phyloP scores from a whole-genome alignment of 2,113 vertebrate genomes.

The Oxyruncus cristatus region DNA sequence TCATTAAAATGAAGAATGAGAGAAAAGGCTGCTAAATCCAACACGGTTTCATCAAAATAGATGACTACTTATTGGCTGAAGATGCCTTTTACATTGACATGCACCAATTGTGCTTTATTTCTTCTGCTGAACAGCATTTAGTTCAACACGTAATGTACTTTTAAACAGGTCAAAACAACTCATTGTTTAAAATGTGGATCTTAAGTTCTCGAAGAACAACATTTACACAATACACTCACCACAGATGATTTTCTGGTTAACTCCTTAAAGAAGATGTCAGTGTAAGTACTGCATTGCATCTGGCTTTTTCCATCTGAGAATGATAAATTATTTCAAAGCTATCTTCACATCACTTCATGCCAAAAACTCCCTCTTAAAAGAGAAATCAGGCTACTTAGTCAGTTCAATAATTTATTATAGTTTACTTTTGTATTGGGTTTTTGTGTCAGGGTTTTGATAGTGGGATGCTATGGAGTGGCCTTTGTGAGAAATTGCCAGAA shows the following conservation, averaged over 20 bases:
- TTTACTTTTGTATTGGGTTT: background rate
- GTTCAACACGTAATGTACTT: background rate
- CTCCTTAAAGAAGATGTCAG: background rate
- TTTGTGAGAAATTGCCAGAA: background rate
- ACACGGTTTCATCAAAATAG: slow-evolving; percentile 45
- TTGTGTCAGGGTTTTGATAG: background rate
- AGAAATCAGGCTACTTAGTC: background rate
- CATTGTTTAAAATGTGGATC: background rate
- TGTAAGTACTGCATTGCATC: background rate
- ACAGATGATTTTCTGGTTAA: background rate
- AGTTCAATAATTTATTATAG: background rate
- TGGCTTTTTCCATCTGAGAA: background rate
- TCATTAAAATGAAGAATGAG: slow-evolving; percentile 30
- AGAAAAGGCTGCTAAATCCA: slow-evolving; percentile 42
- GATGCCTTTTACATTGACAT: background rate
- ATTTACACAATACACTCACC: background rate
- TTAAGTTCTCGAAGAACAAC: background rate
- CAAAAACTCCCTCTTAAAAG: background rate
- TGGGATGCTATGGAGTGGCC: background rate
- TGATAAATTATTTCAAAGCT: background rate
- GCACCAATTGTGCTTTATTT: background rate
- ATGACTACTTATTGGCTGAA: background rate
- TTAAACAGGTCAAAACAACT: background rate
- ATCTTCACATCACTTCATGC: background rate
- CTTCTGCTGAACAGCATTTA: background rate